Percentiles rank a stretch among this genome's conserved stretches.
Conservation (phyloP, 2,113 vertebrate species). For the Bubo scandiacus region DNA sequence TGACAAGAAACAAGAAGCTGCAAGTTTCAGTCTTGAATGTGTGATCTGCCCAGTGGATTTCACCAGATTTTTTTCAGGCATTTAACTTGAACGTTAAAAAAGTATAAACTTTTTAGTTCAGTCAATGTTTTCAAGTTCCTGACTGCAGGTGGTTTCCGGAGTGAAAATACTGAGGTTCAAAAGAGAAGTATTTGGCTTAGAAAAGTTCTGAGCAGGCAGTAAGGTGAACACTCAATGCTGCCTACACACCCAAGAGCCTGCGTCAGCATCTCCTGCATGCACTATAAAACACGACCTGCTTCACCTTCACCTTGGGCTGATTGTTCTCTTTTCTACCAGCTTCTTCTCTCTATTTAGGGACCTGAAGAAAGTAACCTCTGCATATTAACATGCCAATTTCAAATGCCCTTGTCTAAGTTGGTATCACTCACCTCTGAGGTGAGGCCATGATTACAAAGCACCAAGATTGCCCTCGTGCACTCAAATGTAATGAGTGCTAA, state of each 20-base stretch:
- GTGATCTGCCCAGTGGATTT: background rate
- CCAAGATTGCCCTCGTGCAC: accelerated
- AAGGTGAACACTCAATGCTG: background rate
- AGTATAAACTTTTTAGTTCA: background rate
- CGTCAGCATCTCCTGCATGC: background rate
- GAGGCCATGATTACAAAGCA: background rate
- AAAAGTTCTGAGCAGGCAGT: background rate
- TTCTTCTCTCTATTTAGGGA: background rate
- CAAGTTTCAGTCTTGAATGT: background rate
- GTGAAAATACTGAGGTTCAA: background rate
- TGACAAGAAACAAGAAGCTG: background rate
- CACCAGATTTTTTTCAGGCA: background rate
- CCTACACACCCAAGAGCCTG: background rate
- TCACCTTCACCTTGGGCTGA: background rate
- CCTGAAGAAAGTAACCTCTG: background rate
- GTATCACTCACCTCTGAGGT: background rate
- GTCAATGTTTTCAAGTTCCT: background rate
- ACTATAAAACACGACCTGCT: background rate
- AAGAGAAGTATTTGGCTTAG: background rate
- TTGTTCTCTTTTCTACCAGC: background rate
- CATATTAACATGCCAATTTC: background rate
- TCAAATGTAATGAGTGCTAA: background rate
- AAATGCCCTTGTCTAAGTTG: background rate
- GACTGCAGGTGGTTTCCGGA: background rate
- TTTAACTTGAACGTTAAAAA: background rate